Evolutionary conservation across 1,140 invertebrate genomes (phyloP), one percentile per base, ranked within the genome.

Genomic region (Anastrepha obliqua): DNA sequence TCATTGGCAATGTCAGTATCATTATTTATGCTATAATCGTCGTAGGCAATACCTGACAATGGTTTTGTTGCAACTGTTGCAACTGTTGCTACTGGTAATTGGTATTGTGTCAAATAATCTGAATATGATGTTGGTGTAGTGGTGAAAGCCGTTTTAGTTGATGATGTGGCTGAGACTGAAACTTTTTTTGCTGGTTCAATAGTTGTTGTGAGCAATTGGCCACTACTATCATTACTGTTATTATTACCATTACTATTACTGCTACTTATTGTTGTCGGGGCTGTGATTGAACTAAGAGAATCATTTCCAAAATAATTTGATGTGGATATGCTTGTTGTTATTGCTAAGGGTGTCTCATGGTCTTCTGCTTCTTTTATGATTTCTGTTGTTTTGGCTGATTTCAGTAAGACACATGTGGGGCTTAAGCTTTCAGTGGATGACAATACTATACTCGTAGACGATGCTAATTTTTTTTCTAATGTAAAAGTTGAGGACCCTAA

Each of bases 161-260:
- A 17, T 17, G n/a, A 1, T 74, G 42, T 20, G 29, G 17, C 17
- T 44, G 13, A 7, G n/a, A 20, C 29, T 81, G 74, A n/a, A 13
- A 29, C 39, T 39, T 20, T 13, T 20, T 65, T 47, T 7, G 39
- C 64, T 67, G 42, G 17, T 67, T 39, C 47, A 67, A 87, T 44
- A 87, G 64, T 87, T 70, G 86, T 87, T 87, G 62, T 87, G 44
- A 87, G 42, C 86, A 44, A 15, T 62, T 2, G 29, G 11, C 5
- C 86, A 17, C 1, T 47, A 64, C 64, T 86, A 42, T 62, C 42
- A 44, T 44, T 65, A 9, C 20, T 60, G 29, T 42, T 15, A 62
- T 15, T 15, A 17, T 17, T 11, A 17, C 15, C 7, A 11, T 15
- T 44, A 44, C 11, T 86, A 39, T n/a, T 44, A 44, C 39, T 64